Evolutionary conservation across 2,113 vertebrate species (phyloP).

Genomic region (Triplophysa siluroides): DNA sequence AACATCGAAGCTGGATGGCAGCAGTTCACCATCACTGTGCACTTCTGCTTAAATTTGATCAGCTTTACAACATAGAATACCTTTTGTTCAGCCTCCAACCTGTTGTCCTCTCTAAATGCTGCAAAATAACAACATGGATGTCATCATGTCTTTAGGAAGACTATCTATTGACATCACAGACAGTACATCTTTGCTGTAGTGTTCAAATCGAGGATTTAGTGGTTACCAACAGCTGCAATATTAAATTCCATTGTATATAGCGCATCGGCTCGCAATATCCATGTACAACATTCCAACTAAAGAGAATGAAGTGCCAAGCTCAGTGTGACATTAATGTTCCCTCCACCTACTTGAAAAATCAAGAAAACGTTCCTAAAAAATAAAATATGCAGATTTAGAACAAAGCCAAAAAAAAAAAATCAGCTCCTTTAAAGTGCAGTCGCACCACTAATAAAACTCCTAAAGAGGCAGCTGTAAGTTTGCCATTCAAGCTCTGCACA

Average conservation of each 20-base stretch:
- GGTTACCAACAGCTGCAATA: constrained; percentile 41
- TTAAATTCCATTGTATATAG: constrained; percentile 17
- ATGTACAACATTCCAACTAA: constrained; percentile 11
- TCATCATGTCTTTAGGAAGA: constrained; percentile 18
- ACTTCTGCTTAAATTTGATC: constrained; percentile 2
- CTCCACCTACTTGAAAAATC: constrained; percentile 30
- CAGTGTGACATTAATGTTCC: constrained; percentile 14
- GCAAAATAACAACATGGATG: background rate
- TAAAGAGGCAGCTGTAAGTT: constrained; percentile 47
- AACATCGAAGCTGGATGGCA: background rate
- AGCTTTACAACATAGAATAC: background rate
- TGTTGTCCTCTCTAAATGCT: constrained; percentile 1
- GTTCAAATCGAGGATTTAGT: constrained; percentile 61
- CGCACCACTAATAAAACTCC: constrained; percentile 25
- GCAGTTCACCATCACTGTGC: background rate
- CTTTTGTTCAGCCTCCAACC: background rate
- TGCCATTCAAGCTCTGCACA: constrained; percentile 50
- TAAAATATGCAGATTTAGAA: background rate
- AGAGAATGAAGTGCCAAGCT: constrained; percentile 14
- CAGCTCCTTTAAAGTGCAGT: constrained; percentile 45
- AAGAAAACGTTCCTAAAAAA: constrained; percentile 32
- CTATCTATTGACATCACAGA: constrained; percentile 47
- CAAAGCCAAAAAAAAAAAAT: background rate
- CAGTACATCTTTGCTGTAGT: constrained; percentile 60
- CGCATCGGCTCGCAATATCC: constrained; percentile 24